Evolutionary conservation across 2,888 invertebrate species (phyloP).

Genomic region (Scaptomyza caliginosa): DNA sequence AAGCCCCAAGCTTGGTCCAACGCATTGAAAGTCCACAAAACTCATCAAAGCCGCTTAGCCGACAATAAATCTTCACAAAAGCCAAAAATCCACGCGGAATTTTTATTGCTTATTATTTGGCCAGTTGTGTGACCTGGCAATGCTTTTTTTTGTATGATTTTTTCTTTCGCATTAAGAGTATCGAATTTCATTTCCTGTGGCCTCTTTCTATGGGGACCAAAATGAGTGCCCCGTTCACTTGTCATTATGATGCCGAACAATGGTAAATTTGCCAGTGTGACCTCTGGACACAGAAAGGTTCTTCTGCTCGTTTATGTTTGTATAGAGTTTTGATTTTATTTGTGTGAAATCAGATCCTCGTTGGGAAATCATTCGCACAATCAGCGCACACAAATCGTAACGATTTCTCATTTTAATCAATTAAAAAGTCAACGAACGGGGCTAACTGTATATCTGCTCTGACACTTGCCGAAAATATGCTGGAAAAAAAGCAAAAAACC

Average conservation of each 20-base stretch:
- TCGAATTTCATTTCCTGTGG: constrained; percentile 82
- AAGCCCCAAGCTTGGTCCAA: not conserved
- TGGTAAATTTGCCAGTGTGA: constrained; percentile 70
- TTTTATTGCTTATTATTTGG: constrained; percentile 78
- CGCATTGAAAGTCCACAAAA: constrained; percentile 5
- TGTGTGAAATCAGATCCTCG: constrained; percentile 81
- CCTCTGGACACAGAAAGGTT: constrained; percentile 8
- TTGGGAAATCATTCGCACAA: constrained; percentile 65
- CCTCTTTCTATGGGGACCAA: constrained; percentile 14
- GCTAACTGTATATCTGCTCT: constrained; percentile 67
- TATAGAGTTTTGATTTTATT: constrained; percentile 33
- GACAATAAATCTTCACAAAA: constrained; percentile 74
- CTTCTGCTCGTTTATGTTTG: not conserved
- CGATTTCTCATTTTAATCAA: constrained; percentile 84
- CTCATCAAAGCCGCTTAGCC: constrained; percentile 72
- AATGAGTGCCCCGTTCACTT: constrained; percentile 57
- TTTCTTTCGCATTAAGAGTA: constrained; percentile 62
- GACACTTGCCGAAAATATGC: constrained; percentile 77
- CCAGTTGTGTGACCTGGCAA: constrained; percentile 25
- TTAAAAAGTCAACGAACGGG: constrained; percentile 82
- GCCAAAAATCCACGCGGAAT: constrained; percentile 68
- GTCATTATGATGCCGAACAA: constrained; percentile 77
- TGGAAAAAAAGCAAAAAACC: constrained; percentile 16
- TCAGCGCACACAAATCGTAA: constrained; percentile 81
- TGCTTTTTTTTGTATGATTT: constrained; percentile 20